Evolutionary conservation across 2,113 vertebrate species (phyloP).

Genomic region (Pristiophorus japonicus): DNA sequence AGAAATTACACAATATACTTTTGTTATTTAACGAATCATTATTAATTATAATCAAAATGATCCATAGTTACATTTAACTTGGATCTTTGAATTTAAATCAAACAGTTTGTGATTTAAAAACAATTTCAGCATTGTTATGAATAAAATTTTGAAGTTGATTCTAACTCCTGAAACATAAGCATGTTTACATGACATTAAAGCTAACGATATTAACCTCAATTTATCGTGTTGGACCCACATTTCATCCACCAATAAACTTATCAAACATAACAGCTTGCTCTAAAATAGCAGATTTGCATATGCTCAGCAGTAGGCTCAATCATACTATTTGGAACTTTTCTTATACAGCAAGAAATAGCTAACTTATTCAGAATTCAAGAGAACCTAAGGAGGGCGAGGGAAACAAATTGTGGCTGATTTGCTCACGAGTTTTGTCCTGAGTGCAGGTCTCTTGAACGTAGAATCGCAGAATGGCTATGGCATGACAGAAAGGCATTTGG

Average conservation of each 20-base stretch:
- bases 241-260: background rate
- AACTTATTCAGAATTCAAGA: background rate
- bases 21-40: background rate
- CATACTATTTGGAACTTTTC: background rate
- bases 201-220: background rate
- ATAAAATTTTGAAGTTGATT: background rate
- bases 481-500: no score
- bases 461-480: no score
- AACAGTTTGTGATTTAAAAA: background rate
- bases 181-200: background rate
- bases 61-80: background rate
- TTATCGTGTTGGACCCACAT: background rate
- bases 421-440: background rate
- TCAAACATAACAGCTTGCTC: background rate
- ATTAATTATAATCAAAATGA: background rate
- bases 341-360: background rate
- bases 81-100: background rate
- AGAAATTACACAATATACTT: background rate
- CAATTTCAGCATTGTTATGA: background rate
- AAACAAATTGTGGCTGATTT: background rate
- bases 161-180: background rate
- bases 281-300: background rate
- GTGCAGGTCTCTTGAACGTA: no score
- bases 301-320: background rate
- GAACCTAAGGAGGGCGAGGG: background rate